Evolutionary conservation across 2,797 vertebrate species (phyloP).

Genomic region (Craterocephalus amniculus): DNA sequence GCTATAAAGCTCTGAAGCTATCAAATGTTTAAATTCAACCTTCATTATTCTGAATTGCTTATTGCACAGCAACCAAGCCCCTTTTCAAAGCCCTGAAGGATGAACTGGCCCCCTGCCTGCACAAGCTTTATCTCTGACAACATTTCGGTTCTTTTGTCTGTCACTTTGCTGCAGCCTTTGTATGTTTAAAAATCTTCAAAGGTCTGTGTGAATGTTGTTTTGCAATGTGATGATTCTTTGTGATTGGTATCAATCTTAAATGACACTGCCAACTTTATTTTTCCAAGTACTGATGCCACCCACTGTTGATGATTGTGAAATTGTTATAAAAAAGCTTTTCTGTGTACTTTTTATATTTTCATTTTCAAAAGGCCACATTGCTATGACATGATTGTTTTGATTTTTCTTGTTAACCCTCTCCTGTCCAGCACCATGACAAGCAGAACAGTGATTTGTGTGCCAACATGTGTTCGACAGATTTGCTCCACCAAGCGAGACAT

Average conservation of each 20-base stretch:
- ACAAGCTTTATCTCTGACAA: conserved; percentile 26
- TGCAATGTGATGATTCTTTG: not conserved
- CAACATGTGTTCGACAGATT: too few species aligned
- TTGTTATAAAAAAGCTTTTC: not conserved
- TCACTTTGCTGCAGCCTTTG: not conserved
- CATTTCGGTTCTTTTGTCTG: conserved; percentile 14
- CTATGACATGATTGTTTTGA: conserved; percentile 44
- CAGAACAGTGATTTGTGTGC: too few species aligned
- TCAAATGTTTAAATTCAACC: conserved; percentile 20
- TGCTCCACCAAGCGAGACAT: too few species aligned
- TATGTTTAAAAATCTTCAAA: conserved; percentile 16
- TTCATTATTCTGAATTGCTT: conserved; percentile 19
- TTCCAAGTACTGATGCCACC: conserved; percentile 11
- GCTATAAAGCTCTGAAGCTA: conserved; percentile 6
- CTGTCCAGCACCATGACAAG: too few species aligned
- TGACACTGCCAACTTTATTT: not conserved
- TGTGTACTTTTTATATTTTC: conserved; percentile 6
- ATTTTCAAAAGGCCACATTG: conserved; percentile 5
- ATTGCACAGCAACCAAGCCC: conserved; percentile 5
- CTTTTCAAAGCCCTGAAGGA: conserved; percentile 11
- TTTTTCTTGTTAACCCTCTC: too few species aligned
- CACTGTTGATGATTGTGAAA: not conserved
- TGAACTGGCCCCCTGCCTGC: not conserved
- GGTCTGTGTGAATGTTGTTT: conserved; percentile 3
- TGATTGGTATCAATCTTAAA: not conserved